Base-by-base conservation (phyloP, 2,888 invertebrate species). In the Pachliopta kotzebuea region DNA sequence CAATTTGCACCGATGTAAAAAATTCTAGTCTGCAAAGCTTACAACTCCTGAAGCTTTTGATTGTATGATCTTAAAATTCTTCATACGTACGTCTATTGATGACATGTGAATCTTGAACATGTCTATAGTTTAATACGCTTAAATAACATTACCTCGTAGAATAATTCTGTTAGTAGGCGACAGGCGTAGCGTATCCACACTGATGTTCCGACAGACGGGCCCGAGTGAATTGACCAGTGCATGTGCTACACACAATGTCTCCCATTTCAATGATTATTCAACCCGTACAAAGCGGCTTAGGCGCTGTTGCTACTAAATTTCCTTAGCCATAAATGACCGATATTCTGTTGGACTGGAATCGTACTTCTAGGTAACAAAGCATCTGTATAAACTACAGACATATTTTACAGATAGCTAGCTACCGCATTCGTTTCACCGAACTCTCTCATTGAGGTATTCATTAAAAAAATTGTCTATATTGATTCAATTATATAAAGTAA, bases 271-370 rank as follows among this genome's bases (percentile, higher is more conserved):
- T 82, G 81, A 76, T 77, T 83, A 86, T 77, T 81, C 79, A 76
- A 78, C 79, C 76, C 76, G 70, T 74, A 77, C 73, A 81, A 84
- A 85, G 80, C 80, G 72, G 81, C 80, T 83, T 84, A 81, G 57
- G 70, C 74, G 68, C 68, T 70, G 67, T 67, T 71, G 67, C 63
- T 71, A 69, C 62, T 69, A 67, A 71, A 72, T 72, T 72, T 73
- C 70, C 72, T 71, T 70, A 68, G 67, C 65, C 66, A 69, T 72
- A 69, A 69, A 68, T 71, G 72, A 70, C 71, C 69, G 67, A 70
- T 65, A 70, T 71, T 73, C 69, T 66, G 59, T 60, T 67, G 68
- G 66, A 72, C 65, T 70, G 63, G 64, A 60, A 56, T 61, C 56
- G 60, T 66, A 66, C 65, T 67, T 63, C 68, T 69, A 66, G 63